Base-by-base conservation (phyloP, 2,888 invertebrate species). In the Rhabditophanes sp. region DNA sequence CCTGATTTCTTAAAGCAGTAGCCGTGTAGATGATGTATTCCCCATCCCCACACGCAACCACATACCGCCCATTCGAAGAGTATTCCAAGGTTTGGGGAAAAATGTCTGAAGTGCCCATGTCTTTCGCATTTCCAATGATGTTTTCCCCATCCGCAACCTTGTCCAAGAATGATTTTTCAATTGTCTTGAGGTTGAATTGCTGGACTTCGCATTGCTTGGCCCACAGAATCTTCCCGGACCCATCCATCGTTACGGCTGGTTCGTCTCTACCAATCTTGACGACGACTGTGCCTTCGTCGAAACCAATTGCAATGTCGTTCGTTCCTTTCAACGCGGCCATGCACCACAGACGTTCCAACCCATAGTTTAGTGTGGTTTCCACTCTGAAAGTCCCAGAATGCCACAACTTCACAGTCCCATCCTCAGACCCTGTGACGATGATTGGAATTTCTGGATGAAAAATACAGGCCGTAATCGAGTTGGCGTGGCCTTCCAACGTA, bases 11-110 rank as follows among this genome's bases (percentile, higher is more conserved):
- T 44, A 93, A 70, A 0, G 88, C 90, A 88, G 93, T 88, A 0
- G 93, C 85, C 0, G 93, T 93, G 71, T 93, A 93, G 54, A 93
- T 90, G 27, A 93, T 93, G 67, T 87, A 96, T 66, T 93, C 93
- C 7, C 93, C 93, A 67, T 93, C 93, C 2, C 93, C 93, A 63
- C 90, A 93, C 1, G 90, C 90, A 0, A 88, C 90, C 4, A 81
- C 77, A 69, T 78, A 78, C 51, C 77, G 73, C 11, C 93, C 93
- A 66, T 93, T 93, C 0, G 90, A 87, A 70, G 88, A 90, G 67
- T 93, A 93, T 12, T 82, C 81, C 44, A 93, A 83, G 0, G 83
- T 85, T 65, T 93, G 90, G 0, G 93, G 93, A 66, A 88, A 93
- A 41, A 93, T 85, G 69, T 93, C 93, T 67, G 90, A 93, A 4